Conservation (phyloP, 2,113 vertebrate genomes). For the Spilogale gracilis region DNA sequence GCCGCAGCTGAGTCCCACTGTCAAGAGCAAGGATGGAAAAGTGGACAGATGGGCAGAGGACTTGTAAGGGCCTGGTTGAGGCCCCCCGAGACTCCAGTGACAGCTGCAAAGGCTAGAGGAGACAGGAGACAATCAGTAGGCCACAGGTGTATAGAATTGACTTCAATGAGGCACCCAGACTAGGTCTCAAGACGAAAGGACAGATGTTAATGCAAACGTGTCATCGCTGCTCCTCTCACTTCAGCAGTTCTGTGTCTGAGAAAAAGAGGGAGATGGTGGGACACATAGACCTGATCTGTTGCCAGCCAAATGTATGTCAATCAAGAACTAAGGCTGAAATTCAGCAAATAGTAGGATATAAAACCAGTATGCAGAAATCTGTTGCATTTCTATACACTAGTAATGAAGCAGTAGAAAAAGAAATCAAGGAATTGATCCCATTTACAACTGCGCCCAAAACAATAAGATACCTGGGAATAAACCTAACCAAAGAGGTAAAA, state of each 20-base stretch:
- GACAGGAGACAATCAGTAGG: slow-evolving; percentile 15
- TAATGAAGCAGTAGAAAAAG: neutral
- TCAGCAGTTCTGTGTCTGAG: neutral
- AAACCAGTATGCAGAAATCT: neutral
- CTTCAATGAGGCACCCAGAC: neutral
- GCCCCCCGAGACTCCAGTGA: neutral
- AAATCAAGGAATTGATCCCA: neutral
- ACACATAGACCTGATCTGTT: too few relatives aligned
- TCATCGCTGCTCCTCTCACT: neutral
- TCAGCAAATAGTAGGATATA: neutral
- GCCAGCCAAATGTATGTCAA: neutral
- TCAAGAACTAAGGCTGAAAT: neutral
- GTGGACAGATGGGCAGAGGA: neutral
- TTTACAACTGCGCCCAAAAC: neutral
- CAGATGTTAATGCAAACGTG: neutral
- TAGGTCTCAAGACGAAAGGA: neutral
- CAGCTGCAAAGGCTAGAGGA: neutral
- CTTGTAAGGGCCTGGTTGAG: neutral
- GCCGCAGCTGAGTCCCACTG: neutral
- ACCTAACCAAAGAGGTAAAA: neutral
- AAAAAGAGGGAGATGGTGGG: neutral
- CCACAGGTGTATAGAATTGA: neutral
- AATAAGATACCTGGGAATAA: neutral
- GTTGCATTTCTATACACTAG: neutral
- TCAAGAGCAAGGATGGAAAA: neutral